Evolutionary conservation across 2,113 vertebrate species (phyloP).

Genomic region (Alectura lathami): DNA sequence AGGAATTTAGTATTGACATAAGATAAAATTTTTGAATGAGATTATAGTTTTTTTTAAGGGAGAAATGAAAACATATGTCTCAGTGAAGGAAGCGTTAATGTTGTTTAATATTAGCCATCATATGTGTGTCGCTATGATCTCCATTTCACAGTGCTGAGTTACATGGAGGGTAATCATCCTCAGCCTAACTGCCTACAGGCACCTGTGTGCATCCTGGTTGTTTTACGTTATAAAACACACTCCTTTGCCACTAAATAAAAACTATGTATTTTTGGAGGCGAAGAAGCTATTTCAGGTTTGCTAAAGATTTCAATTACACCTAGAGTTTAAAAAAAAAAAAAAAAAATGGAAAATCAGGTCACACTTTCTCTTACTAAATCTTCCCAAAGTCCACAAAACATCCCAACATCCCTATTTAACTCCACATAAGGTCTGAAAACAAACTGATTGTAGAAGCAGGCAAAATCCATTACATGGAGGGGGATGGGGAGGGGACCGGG

Average conservation of each 20-base stretch:
- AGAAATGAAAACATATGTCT: not conserved
- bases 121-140: not conserved
- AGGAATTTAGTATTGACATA: not conserved
- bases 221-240: not conserved
- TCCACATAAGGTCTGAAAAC: not conserved
- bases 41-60: not conserved
- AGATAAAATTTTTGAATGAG: not conserved
- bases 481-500: fast-evolving
- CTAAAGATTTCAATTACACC: not conserved
- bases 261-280: not conserved
- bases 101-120: not conserved
- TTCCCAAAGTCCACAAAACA: not conserved
- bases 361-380: not conserved
- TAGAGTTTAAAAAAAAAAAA: not conserved
- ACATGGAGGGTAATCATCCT: not conserved
- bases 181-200: not conserved
- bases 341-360: not conserved
- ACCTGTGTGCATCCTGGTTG: not conserved
- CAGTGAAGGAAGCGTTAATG: not conserved
- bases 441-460: not conserved
- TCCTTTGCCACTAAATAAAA: not conserved
- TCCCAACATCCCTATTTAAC: not conserved
- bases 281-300: not conserved
- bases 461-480: not conserved
- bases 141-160: not conserved